Evolutionary conservation across 1,140 invertebrate species (phyloP), one percentile per base, ranked within the genome.

Genomic region (Dufourea novaeangliae): DNA sequence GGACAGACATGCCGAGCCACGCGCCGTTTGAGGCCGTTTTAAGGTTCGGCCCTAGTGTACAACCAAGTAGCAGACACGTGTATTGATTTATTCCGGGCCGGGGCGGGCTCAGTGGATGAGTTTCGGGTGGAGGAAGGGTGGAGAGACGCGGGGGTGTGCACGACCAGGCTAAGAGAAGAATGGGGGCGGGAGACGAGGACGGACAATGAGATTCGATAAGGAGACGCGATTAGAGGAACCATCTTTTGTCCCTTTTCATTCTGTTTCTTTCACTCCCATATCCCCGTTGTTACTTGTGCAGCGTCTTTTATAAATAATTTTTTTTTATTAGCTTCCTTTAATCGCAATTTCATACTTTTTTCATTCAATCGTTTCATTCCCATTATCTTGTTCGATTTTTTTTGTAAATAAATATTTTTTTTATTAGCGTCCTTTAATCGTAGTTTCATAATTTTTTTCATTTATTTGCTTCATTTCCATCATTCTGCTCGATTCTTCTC

Each of bases 31-130:
- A n/a, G n/a, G n/a, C n/a, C n/a, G n/a, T n/a, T n/a, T 87, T 89
- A 90, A 90, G 88, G 86, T 86, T 86, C 78, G 78, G 29, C 25
- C 78, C 71, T 56, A 74, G 68, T 83, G 82, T 87, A 87, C 86
- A 22, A 88, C 86, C 86, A 82, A 88, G 86, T 88, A 86, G 90
- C 90, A 92, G 91, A 92, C 91, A 92, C 90, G 88, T 92, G 89
- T 92, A 92, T 92, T 92, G 91, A 92, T 92, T 92, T 92, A 92
- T 92, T 92, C 90, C 84, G 85, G 83, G 79, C 84, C 77, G 87
- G 86, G 87, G 88, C 82, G 79, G 34, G 76, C 39, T 50, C 41
- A 52, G 70, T 50, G 79, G 83, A 75, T 82, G 86, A 78, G 80
- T 79, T 66, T 56, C 62, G 10, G 20, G 41, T n/a, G 52, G 22